Evolutionary conservation across 2,113 vertebrate genomes (phyloP).

Genomic region (Caloenas nicobarica): DNA sequence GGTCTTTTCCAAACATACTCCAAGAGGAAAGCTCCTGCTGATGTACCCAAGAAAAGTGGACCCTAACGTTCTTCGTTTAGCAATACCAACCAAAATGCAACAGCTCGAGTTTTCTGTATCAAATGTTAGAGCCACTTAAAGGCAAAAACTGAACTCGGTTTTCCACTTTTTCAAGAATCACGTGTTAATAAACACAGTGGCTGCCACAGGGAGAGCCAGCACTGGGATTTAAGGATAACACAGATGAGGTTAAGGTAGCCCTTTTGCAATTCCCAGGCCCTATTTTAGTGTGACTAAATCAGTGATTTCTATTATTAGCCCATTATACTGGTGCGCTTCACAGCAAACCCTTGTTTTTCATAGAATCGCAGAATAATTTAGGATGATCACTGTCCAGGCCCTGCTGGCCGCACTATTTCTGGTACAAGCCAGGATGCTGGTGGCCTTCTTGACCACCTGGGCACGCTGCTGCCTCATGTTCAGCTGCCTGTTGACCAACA

Average conservation of each 20-base stretch:
- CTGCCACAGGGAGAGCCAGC: background rate
- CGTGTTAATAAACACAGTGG: background rate
- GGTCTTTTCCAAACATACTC: background rate
- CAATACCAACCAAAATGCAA: background rate
- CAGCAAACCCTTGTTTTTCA: background rate
- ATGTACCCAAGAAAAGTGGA: rapidly evolving
- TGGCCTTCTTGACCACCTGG: too few species aligned
- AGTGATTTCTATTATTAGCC: background rate
- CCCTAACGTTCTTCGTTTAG: background rate
- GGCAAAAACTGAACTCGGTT: background rate
- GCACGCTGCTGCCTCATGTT: too few species aligned
- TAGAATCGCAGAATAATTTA: too few species aligned
- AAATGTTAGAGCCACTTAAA: background rate
- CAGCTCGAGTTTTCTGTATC: background rate
- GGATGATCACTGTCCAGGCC: too few species aligned
- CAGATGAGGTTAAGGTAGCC: background rate
- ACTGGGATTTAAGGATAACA: background rate
- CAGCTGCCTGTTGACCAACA: too few species aligned
- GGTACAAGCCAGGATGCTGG: too few species aligned
- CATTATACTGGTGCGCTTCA: background rate
- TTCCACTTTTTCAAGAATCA: background rate
- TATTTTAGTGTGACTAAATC: background rate
- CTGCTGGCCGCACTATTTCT: too few species aligned
- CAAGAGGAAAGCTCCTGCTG: background rate
- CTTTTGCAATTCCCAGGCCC: background rate